A percentile compares a stretch with the other conserved stretches of the same genome.
phyloP scores from a whole-genome alignment of 2,797 vertebrate genomes.

The Acanthurus lineatus region DNA sequence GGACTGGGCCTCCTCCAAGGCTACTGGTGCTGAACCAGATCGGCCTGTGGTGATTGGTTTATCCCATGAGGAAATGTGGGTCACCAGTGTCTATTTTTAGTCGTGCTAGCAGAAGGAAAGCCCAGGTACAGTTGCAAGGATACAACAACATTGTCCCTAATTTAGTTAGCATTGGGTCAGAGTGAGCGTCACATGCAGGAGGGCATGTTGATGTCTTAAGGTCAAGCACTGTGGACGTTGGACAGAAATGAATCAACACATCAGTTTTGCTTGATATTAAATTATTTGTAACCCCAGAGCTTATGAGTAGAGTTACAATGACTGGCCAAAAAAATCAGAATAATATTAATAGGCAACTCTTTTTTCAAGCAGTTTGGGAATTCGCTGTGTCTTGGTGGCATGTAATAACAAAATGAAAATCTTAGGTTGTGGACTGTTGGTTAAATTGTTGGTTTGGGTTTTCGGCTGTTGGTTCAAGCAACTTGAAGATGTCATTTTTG shows the following conservation, averaged over 20 bases:
- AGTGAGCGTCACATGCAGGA: not conserved
- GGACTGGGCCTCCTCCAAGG: conserved; percentile 41
- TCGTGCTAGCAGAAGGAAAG: conserved; percentile 30
- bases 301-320: no score
- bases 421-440: no score
- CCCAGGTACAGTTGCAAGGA: conserved; percentile 56
- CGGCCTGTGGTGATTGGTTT: conserved; percentile 62
- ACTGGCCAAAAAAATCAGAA: no score
- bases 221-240: not conserved
- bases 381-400: no score
- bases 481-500: no score
- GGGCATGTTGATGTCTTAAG: not conserved
- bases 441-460: no score
- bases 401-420: no score
- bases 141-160: conserved; percentile 23
- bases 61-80: conserved; percentile 77
- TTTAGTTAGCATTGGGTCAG: not conserved
- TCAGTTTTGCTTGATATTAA: not conserved
- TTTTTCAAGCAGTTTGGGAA: no score
- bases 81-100: conserved; percentile 70
- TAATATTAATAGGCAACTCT: no score
- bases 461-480: no score
- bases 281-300: not conserved
- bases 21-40: conserved; percentile 60
- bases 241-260: not conserved